A percentile compares a stretch with the other conserved stretches of the same genome.
Evolutionary conservation across 2,113 vertebrate genomes (phyloP).

Genomic region (Nyctibius bracteatus): DNA sequence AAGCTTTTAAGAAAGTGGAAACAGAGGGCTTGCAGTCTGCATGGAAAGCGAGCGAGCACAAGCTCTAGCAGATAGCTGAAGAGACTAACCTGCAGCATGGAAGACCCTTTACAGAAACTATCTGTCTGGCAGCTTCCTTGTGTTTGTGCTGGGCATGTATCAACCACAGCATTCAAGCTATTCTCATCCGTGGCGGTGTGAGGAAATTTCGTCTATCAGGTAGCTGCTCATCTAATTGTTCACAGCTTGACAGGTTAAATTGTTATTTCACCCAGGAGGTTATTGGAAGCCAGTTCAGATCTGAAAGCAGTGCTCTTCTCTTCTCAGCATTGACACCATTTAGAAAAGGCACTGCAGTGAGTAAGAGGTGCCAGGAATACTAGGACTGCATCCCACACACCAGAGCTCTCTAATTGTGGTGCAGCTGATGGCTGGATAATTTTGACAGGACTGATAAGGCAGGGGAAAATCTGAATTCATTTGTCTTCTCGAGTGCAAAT

Average conservation of each 20-base stretch:
- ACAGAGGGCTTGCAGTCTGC: neutral
- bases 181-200: neutral
- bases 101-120: neutral
- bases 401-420: neutral
- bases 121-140: accelerated
- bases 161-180: accelerated
- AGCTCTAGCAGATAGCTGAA: neutral
- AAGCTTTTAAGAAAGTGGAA: neutral
- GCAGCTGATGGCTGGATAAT: neutral
- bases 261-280: neutral
- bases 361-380: neutral
- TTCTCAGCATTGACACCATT: neutral
- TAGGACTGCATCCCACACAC: neutral
- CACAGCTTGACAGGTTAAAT: neutral
- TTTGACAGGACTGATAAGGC: neutral
- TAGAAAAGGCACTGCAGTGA: neutral
- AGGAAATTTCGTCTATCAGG: neutral
- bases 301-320: neutral
- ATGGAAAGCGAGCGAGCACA: neutral
- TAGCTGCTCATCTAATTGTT: neutral
- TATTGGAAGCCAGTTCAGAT: neutral
- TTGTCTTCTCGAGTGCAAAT: neutral
- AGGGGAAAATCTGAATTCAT: neutral
- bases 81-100: neutral
- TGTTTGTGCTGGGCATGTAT: neutral